Evolutionary conservation across 2,797 vertebrate species (phyloP).

Genomic region (Poecilia wingei): DNA sequence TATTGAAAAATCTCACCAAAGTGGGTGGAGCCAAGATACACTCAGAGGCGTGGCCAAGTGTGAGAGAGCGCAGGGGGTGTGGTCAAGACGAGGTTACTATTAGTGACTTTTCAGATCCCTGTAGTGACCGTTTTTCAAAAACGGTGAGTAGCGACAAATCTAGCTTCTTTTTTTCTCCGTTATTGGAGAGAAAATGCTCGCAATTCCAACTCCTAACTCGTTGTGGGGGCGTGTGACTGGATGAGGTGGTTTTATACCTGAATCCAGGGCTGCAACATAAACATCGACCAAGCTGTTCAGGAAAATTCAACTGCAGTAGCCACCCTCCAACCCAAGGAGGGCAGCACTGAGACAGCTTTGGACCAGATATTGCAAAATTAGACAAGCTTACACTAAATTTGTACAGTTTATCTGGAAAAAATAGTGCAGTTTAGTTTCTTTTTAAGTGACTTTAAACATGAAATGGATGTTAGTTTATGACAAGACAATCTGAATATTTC

Average conservation of each 20-base stretch:
- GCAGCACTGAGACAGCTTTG: not conserved
- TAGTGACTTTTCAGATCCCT: not conserved
- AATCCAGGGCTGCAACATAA: no score
- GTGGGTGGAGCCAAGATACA: no score
- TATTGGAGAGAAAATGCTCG: not conserved
- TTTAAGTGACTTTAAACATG: not conserved
- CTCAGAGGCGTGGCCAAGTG: not conserved
- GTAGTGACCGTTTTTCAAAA: not conserved
- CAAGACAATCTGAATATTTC: not conserved
- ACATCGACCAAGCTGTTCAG: no score
- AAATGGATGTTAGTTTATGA: not conserved
- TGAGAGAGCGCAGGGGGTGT: not conserved
- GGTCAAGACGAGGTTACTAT: not conserved
- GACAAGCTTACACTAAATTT: not conserved
- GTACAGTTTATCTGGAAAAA: not conserved
- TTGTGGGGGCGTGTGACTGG: no score
- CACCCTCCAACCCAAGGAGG: not conserved
- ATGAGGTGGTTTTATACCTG: no score
- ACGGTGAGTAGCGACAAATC: not conserved
- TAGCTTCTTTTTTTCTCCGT: not conserved
- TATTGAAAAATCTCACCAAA: not conserved
- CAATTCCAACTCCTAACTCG: no score
- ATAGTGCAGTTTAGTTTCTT: not conserved
- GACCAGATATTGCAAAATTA: not conserved
- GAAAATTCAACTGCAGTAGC: no score